A percentile compares a stretch with the other conserved stretches of the same genome.
Evolutionary conservation across 92 coral and sea anemone genomes (phyloP).

Genomic region (Porites lobata): DNA sequence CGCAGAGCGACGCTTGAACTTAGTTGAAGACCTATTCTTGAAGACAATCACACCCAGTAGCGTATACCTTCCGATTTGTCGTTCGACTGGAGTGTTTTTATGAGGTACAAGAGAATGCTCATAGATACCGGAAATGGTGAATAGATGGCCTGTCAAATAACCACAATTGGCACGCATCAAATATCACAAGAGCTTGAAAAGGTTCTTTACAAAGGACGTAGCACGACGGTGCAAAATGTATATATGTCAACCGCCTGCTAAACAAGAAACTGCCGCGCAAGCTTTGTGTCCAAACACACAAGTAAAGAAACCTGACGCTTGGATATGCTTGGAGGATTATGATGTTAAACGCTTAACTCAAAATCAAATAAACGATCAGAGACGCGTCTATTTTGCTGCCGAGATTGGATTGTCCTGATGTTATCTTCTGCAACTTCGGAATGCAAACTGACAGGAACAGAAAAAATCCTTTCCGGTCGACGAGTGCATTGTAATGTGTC

Average conservation of each 20-base stretch:
- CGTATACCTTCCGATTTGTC: conserved; percentile 2
- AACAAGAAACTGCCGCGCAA: conserved; percentile 21
- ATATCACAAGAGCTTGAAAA: conserved; percentile 38
- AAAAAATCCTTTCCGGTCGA: conserved; percentile 47
- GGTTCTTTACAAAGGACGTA: neutral
- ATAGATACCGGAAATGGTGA: conserved; percentile 51
- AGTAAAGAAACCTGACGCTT: conserved; percentile 4
- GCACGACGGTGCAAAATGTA: conserved; percentile 10
- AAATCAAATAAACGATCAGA: neutral
- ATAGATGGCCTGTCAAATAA: conserved; percentile 58
- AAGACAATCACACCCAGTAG: neutral
- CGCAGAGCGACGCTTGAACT: neutral
- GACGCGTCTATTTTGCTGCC: neutral
- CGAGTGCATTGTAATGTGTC: conserved; percentile 44
- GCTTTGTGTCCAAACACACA: neutral
- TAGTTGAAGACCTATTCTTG: neutral
- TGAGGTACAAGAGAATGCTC: conserved; percentile 43
- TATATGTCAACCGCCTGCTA: conserved; percentile 16
- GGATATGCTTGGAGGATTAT: neutral
- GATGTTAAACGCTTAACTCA: neutral
- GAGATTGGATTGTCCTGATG: neutral
- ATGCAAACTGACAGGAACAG: conserved; percentile 31
- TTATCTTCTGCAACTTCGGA: conserved; percentile 47
- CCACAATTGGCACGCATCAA: conserved; percentile 58
- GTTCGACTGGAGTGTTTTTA: conserved; percentile 16